Conservation (phyloP, 2,797 vertebrate species). For the Hoplostethus atlanticus region DNA sequence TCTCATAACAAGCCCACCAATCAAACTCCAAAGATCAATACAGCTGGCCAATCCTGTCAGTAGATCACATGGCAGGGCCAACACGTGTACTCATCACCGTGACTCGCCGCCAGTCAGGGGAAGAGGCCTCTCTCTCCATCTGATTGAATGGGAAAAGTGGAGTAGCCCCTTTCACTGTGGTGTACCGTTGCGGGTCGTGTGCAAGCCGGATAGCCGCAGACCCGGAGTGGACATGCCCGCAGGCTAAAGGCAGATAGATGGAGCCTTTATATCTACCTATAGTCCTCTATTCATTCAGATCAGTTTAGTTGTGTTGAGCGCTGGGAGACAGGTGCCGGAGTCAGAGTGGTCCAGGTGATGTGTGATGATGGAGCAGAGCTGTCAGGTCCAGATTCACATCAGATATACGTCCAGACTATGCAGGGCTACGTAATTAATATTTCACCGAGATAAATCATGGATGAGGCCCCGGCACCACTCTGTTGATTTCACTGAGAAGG, state of each 20-base stretch:
- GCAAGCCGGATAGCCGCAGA: constrained; percentile 63
- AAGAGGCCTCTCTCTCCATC: constrained; percentile 42
- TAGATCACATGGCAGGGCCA: constrained; percentile 40
- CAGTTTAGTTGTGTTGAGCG: constrained; percentile 73
- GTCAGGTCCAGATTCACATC: constrained; percentile 80
- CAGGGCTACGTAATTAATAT: constrained; percentile 83
- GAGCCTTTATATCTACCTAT: constrained; percentile 75
- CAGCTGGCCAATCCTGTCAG: constrained; percentile 54
- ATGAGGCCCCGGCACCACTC: constrained; percentile 81
- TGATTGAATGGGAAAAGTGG: constrained; percentile 80
- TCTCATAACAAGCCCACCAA: constrained; percentile 40
- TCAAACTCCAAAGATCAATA: constrained; percentile 58
- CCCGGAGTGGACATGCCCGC: constrained; percentile 72
- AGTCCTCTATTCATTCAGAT: constrained; percentile 75
- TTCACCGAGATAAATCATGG: constrained; percentile 84
- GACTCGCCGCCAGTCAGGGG: constrained; percentile 30
- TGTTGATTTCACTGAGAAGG: constrained; percentile 83
- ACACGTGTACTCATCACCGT: constrained; percentile 49
- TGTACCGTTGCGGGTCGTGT: constrained; percentile 58
- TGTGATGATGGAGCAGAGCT: constrained; percentile 81
- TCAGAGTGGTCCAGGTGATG: constrained; percentile 75
- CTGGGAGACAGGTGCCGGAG: constrained; percentile 76
- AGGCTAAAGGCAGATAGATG: constrained; percentile 77
- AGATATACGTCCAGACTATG: constrained; percentile 69
- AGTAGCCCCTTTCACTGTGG: constrained; percentile 58